Base-by-base conservation (phyloP, 2,797 vertebrate species). In the Rousettus madagascariensis region DNA sequence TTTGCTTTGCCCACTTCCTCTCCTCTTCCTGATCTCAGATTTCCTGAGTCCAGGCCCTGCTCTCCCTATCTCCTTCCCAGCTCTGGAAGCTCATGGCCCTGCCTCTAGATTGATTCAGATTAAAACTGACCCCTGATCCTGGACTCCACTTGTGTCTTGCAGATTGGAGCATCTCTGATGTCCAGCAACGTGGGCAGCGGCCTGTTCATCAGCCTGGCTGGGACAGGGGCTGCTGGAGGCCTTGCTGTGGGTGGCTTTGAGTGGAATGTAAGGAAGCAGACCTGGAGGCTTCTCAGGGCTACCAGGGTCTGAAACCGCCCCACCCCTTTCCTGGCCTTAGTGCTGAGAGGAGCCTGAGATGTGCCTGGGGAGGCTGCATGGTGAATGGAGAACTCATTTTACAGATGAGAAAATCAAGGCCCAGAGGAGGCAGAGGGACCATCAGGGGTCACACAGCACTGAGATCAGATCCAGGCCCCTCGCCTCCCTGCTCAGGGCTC, bases 101-200 rank as follows among this genome's bases (percentile, higher is more conserved):
- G 28, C 36, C 19, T 72, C 6, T 28, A 57, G 71, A 10, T 4
- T 46, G n/a, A 61, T 46, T 66, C 61, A 15, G 15, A 72, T 79
- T 71, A 55, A 66, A 28, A 75, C 19, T 82, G 90, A 78, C 53
- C 26, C 3, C 33, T 46, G 53, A 94, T 30, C 43, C 38, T 90
- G 84, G 65, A 61, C 69, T 7, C 9, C 46, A 15, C 68, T 66
- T 96, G n/a, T 97, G 41, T n/a, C 4, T 98, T 97, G 93, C 98
- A 99, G 99, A 99, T 99, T 1, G 99, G 99, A 83, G 99, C 99
- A 9, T 99, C 99, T 51, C 97, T 99, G 95, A 99, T 99, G 99
- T 99, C 99, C 88, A 99, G 99, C 97, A 99, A 99, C 0, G 99
- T 99, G 96, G 99, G 99, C 97, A 99, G 99, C 7, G 99, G 99